Base-by-base conservation (phyloP, 2,113 vertebrate genomes). In the Rhinoptilus africanus region DNA sequence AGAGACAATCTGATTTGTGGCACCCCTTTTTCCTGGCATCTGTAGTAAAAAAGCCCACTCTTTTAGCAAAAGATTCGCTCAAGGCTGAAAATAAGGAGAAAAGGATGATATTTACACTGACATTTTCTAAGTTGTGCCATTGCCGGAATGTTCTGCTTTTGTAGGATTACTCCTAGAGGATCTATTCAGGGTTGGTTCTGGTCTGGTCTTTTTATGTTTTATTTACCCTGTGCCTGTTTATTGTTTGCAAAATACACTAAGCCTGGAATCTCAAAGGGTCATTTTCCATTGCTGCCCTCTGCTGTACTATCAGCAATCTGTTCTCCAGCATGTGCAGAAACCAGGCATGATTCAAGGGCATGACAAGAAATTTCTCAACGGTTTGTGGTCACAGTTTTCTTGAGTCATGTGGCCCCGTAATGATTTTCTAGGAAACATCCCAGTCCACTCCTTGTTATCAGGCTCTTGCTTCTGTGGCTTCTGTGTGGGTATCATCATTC, bases 191-290 rank as follows among this genome's bases (percentile, higher is more conserved):
- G 37, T 84, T 88, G 74, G 79, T 80, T 95, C 85, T 88, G 50
- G n/a, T 93, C 83, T 86, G 72, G 80, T 79, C 69, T 85, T 96
- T 87, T 93, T 73, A 91, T 85, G 74, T 95, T 97, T 94, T 97
- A 92, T 97, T 95, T 95, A 95, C 80, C 69, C 89, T 82, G 59
- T 73, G 59, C 74, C 75, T 89, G 53, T 85, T 97, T 91, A 92
- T 79, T 91, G 74, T 92, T 95, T 85, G 80, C 89, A 88, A 79
- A 97, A 79, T 48, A 93, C 85, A 81, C 83, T 20, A 43, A 94
- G 64, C 8, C 10, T 54, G 84, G 94, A 91, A 62, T 92, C 86
- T 95, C 89, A 34, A 57, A 88, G 89, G 92, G 95, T 93, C 71
- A 68, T 57, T 94, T 92, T 92, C 89, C 89, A 85, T 87, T 73